Conservation (phyloP, 1,140 invertebrate genomes). For the Lanistes nyassanus region DNA sequence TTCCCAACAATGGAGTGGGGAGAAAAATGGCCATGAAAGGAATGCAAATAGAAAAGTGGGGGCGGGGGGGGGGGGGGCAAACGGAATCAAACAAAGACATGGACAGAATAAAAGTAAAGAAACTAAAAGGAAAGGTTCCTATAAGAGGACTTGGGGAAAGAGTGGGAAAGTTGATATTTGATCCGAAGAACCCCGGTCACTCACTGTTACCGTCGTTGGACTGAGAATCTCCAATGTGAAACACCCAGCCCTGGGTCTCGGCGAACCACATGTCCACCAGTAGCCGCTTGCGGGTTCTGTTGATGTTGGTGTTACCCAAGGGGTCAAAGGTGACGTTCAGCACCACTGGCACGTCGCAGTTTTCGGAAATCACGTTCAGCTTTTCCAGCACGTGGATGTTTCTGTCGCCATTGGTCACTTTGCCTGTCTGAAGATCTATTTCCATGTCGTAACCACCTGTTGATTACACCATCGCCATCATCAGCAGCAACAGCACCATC, state of each 20-base stretch:
- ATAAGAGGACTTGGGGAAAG: not conserved
- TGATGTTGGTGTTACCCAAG: not conserved
- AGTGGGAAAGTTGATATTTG: not conserved
- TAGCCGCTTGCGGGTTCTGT: not conserved
- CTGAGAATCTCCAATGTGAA: constrained; percentile 4
- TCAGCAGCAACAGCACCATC: constrained; percentile 17
- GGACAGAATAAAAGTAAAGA: not conserved
- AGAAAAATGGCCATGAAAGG: too few species aligned
- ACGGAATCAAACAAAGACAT: not conserved
- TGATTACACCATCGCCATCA: constrained; percentile 2
- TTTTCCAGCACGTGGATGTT: not conserved
- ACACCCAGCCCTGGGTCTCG: not conserved
- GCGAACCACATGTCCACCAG: not conserved
- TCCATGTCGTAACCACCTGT: not conserved
- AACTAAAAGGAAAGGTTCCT: not conserved
- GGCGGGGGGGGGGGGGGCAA: too few species aligned
- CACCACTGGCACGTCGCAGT: not conserved
- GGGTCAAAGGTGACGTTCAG: not conserved
- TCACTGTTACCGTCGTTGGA: not conserved
- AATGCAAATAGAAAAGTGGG: too few species aligned
- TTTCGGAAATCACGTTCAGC: not conserved
- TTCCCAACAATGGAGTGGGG: too few species aligned
- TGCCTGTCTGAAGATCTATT: not conserved
- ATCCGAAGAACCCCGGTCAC: not conserved
- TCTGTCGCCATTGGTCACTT: not conserved